Conservation (phyloP, 2,888 invertebrate species). For the Pandemis cinnamomeana region DNA sequence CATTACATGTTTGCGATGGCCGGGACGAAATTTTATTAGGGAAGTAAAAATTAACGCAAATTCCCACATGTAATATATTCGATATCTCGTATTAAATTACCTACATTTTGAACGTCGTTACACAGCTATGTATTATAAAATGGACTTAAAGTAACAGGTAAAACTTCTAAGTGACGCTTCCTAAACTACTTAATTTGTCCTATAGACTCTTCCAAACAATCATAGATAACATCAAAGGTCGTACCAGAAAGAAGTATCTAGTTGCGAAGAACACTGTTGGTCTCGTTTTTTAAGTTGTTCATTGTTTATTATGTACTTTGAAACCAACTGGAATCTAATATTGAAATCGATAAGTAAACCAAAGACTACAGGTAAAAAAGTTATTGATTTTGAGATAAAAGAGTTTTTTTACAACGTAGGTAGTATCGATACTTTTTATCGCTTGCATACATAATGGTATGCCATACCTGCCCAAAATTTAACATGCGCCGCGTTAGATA, state of each 20-base stretch:
- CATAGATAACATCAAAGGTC: too few species aligned
- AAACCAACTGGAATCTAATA: neutral
- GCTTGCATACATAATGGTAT: neutral
- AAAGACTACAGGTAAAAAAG: neutral
- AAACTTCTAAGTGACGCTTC: too few species aligned
- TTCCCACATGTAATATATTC: neutral
- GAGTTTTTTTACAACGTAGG: neutral
- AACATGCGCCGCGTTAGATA: neutral
- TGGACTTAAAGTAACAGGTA: too few species aligned
- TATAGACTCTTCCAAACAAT: neutral
- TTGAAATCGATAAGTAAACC: neutral
- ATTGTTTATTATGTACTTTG: neutral
- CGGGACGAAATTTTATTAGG: neutral
- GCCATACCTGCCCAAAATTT: neutral
- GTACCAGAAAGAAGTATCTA: too few species aligned
- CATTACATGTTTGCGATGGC: conserved; percentile 15
- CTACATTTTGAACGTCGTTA: too few species aligned
- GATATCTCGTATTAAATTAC: neutral
- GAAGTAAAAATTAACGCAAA: conserved; percentile 1
- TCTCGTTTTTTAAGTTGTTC: neutral
- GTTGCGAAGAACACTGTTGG: too few species aligned
- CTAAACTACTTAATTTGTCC: too few species aligned
- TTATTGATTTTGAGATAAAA: neutral
- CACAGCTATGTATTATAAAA: too few species aligned
- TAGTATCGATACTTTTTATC: neutral